These are phyloP conservation scores for Phalanger gymnotis DNA, from an alignment of 2,797 vertebrate genomes.

Conservation along the genomic window DNA sequence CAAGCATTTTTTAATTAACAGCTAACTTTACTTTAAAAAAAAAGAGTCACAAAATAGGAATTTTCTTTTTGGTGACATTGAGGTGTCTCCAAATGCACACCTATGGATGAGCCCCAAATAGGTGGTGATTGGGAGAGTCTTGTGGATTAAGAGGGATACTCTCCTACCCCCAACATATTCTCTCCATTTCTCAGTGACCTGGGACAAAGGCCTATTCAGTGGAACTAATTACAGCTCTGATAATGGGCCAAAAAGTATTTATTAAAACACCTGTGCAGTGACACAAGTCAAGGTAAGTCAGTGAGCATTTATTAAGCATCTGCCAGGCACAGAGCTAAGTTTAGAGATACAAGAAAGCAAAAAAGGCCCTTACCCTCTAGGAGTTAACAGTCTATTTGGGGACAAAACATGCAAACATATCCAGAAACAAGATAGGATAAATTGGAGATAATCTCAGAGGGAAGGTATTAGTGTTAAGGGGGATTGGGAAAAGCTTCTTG, in stretches of 20 bases:
- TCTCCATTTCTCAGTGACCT: too few relatives aligned
- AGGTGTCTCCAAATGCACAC: too few relatives aligned
- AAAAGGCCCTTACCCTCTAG: neutral
- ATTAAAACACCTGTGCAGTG: neutral
- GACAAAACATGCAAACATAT: neutral
- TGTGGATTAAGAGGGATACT: too few relatives aligned
- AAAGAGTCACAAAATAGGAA: neutral
- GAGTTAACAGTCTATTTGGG: neutral
- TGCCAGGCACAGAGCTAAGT: neutral
- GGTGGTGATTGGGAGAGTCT: too few relatives aligned
- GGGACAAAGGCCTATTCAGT: too few relatives aligned
- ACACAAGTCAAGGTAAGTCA: neutral
- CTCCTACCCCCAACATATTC: too few relatives aligned
- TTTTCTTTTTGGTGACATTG: neutral
- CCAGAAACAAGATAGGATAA: neutral
- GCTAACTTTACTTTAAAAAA: neutral
- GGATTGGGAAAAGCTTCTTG: neutral
- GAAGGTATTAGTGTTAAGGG: neutral
- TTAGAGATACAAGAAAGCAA: neutral
- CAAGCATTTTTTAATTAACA: neutral
- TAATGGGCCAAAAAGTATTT: neutral
- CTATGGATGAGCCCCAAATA: too few relatives aligned
- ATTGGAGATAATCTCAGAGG: neutral
- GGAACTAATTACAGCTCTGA: too few relatives aligned
- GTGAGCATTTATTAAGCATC: neutral